Conservation (phyloP, 2,888 invertebrate genomes). For the Timandra comae region DNA sequence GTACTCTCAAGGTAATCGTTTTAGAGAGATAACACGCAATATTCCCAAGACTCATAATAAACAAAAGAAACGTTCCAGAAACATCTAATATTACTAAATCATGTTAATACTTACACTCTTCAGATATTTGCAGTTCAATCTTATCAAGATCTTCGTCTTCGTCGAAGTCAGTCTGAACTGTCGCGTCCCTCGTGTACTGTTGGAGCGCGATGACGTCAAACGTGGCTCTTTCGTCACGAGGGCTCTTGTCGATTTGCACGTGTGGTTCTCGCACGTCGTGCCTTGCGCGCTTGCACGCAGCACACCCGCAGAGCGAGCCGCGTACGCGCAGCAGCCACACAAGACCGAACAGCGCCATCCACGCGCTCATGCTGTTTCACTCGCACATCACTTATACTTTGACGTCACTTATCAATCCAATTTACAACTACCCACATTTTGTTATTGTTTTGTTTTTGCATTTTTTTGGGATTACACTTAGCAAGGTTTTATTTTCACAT, state of each 20-base stretch:
- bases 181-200: slow-evolving; percentile 67
- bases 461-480: too few relatives aligned
- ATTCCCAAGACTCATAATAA: too few relatives aligned
- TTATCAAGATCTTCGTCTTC: slow-evolving; percentile 68
- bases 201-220: slow-evolving; percentile 69
- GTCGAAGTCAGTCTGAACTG: slow-evolving; percentile 72
- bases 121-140: slow-evolving; percentile 65
- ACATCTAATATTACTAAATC: too few relatives aligned
- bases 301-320: slow-evolving; percentile 86
- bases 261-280: slow-evolving; percentile 41
- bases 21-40: too few relatives aligned
- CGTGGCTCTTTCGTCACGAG: slow-evolving; percentile 41
- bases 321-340: slow-evolving; percentile 89
- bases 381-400: slow-evolving; percentile 42
- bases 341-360: slow-evolving; percentile 91
- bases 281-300: slow-evolving; percentile 79
- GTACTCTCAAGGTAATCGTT: too few relatives aligned
- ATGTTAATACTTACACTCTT: slow-evolving; percentile 55
- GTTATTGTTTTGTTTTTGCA: too few relatives aligned
- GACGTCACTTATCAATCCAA: slow-evolving; percentile 5
- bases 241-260: slow-evolving; percentile 33
- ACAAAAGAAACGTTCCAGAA: too few relatives aligned
- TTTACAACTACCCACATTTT: too few relatives aligned
- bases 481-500: too few relatives aligned
- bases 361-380: slow-evolving; percentile 71